These are phyloP conservation scores for Macrophya annulata DNA, from an alignment of 2,888 invertebrate species.

Conservation along the genomic window DNA sequence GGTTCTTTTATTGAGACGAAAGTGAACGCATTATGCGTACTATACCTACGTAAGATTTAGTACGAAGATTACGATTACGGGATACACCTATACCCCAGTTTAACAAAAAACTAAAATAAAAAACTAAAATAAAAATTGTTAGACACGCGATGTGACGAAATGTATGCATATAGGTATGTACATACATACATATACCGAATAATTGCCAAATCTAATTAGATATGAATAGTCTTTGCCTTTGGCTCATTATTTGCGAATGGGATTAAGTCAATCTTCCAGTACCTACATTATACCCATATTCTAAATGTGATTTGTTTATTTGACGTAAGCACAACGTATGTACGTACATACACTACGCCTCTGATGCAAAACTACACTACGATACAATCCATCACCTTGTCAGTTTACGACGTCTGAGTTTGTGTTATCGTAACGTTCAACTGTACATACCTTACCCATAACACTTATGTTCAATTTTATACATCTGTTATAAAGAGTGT, in stretches of 20 bases:
- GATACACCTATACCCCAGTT: background rate
- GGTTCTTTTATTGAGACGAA: constrained; percentile 46
- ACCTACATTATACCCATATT: background rate
- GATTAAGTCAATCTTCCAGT: background rate
- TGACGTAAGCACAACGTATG: background rate
- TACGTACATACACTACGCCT: background rate
- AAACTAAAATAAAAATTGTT: background rate
- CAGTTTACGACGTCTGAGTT: background rate
- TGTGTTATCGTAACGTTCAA: background rate
- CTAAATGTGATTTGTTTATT: background rate
- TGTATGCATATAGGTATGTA: no score
- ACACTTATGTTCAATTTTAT: background rate
- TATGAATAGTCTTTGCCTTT: background rate
- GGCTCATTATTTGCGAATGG: background rate
- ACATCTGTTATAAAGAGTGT: background rate
- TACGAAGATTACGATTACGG: background rate
- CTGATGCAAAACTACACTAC: constrained; percentile 25
- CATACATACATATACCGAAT: background rate
- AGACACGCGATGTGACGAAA: background rate
- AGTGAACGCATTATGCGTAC: constrained; percentile 40
- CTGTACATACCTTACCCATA: background rate
- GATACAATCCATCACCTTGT: constrained; percentile 25
- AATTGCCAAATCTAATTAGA: constrained; percentile 10
- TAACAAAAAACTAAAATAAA: background rate
- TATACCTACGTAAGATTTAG: background rate